Conservation (phyloP, 2,113 vertebrate species). For the Mystacornis crossleyi region DNA sequence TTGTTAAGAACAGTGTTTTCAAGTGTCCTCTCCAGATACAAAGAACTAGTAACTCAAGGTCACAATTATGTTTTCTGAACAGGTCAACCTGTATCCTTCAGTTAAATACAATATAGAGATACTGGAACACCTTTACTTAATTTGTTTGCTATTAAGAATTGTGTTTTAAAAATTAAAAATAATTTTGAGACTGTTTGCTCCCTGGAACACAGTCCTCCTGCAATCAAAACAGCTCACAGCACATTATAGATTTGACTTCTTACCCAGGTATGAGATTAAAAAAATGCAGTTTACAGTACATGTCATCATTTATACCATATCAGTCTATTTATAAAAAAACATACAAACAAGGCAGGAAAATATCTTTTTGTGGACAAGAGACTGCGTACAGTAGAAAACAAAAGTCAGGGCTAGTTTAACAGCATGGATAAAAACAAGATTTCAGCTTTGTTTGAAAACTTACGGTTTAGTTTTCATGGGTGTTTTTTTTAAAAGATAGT, state of each 20-base stretch:
- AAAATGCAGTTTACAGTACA: slow-evolving; percentile 74
- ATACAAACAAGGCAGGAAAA: slow-evolving; percentile 63
- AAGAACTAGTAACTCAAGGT: slow-evolving; percentile 72
- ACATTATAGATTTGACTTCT: slow-evolving; percentile 32
- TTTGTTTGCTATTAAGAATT: slow-evolving; percentile 60
- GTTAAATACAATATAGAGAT: slow-evolving; percentile 72
- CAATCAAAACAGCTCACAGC: slow-evolving; percentile 48
- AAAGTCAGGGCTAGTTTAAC: slow-evolving; percentile 46
- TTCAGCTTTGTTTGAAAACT: neutral
- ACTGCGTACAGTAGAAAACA: slow-evolving; percentile 59
- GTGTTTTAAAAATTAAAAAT: slow-evolving; percentile 65
- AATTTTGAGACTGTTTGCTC: slow-evolving; percentile 64
- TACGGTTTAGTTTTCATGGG: neutral
- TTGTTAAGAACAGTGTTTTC: slow-evolving; percentile 80
- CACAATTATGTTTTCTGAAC: slow-evolving; percentile 70
- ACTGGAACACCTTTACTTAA: slow-evolving; percentile 66
- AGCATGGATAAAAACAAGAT: slow-evolving; percentile 40
- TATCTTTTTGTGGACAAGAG: slow-evolving; percentile 31
- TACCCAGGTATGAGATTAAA: slow-evolving; percentile 69
- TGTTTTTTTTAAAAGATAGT: neutral
- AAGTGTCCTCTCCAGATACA: slow-evolving; percentile 74
- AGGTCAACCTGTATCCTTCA: slow-evolving; percentile 70
- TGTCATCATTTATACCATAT: slow-evolving; percentile 56
- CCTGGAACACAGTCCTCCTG: slow-evolving; percentile 65
- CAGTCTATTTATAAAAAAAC: slow-evolving; percentile 48